phyloP scores from a whole-genome alignment of 1,140 invertebrate species.

The Euglossa dilemma region DNA sequence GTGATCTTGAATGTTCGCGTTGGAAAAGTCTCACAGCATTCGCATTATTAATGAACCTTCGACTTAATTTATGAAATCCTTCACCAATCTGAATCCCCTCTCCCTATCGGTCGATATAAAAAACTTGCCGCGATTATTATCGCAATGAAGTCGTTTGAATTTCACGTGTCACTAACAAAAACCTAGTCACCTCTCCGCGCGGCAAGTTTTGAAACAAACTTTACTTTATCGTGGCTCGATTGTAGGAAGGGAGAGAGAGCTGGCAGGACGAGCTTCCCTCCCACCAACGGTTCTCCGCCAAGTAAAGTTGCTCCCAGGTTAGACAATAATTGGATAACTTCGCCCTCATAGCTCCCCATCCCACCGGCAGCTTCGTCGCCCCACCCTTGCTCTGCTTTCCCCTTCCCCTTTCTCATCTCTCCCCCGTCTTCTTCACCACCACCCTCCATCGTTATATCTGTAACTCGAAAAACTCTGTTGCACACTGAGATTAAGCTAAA shows the following conservation, averaged over 20 bases:
- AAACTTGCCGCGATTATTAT: conserved; percentile 54
- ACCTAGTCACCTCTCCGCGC: conserved; percentile 59
- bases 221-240: conserved; percentile 80
- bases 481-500: conserved; percentile 76
- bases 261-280: conserved; percentile 66
- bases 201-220: conserved; percentile 80
- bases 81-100: conserved; percentile 6
- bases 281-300: conserved; percentile 67
- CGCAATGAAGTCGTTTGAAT: conserved; percentile 71
- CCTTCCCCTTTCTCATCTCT: background rate
- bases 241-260: conserved; percentile 67
- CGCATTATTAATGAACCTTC: conserved; percentile 29
- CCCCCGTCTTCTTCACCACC: background rate
- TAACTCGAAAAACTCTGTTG: conserved; percentile 76
- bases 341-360: conserved; percentile 75
- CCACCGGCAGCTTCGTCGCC: conserved; percentile 53
- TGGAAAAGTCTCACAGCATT: background rate
- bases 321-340: conserved; percentile 83
- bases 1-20: background rate
- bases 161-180: conserved; percentile 76
- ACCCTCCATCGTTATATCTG: conserved; percentile 42
- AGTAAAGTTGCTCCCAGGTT: conserved; percentile 82
- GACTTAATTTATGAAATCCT: conserved; percentile 7
- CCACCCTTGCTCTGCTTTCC: conserved; percentile 49
- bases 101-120: background rate